A percentile compares a stretch with the other conserved stretches of the same genome.
These are phyloP conservation scores for Phaonia tiefii DNA, from an alignment of 2,888 invertebrate species.

Conservation along the genomic window DNA sequence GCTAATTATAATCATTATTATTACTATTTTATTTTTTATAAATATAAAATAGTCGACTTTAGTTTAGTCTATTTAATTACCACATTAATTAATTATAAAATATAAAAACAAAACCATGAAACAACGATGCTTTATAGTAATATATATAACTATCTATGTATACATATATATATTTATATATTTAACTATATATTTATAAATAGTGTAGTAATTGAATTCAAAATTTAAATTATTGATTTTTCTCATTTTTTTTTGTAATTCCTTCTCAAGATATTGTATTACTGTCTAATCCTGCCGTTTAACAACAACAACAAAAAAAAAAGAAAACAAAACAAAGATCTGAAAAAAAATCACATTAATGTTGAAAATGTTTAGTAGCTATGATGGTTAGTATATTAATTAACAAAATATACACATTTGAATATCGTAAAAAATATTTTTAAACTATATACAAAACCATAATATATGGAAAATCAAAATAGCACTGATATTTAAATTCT, in stretches of 20 bases:
- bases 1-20: conserved; percentile 47
- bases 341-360: conserved; percentile 19
- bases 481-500: conserved; percentile 59
- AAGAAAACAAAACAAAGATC: too few species aligned
- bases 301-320: too few species aligned
- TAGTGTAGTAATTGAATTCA: conserved; percentile 42
- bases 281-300: not conserved
- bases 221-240: conserved; percentile 63
- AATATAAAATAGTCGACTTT: conserved; percentile 55
- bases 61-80: conserved; percentile 60
- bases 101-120: conserved; percentile 38
- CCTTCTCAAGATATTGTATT: not conserved
- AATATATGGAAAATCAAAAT: not conserved
- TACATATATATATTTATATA: conserved; percentile 35
- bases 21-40: conserved; percentile 44
- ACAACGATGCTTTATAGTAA: conserved; percentile 67
- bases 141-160: conserved; percentile 42
- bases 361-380: conserved; percentile 35
- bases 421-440: conserved; percentile 33
- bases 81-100: conserved; percentile 41
- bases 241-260: not conserved
- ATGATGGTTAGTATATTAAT: conserved; percentile 24
- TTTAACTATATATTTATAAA: not conserved
- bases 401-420: conserved; percentile 41
- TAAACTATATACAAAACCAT: conserved; percentile 29